Evolutionary conservation across 1,140 invertebrate species (phyloP), one percentile per base, ranked within the genome.

Genomic region (Caenorhabditis brenneri): DNA sequence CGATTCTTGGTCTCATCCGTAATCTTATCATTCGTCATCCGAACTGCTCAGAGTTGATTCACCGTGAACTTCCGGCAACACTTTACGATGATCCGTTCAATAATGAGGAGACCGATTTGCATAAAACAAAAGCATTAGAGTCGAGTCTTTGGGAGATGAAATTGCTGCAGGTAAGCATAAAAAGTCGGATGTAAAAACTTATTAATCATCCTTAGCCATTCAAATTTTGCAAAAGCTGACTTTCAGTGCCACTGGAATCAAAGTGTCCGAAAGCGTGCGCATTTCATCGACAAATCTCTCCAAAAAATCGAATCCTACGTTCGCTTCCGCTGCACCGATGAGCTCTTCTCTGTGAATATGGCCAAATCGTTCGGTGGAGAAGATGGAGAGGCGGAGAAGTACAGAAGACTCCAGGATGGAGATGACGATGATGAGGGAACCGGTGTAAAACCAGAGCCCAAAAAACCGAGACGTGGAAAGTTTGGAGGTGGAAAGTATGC

Each of bases 121-220:
- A 92, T 0, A 93, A 94, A 85, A 94, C 94, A 27, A 93, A 93
- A 84, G 96, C 96, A 0, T 91, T 96, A 2, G 93, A 95, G 27
- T 96, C 95, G 88, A 96, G 94, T 48, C 92, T 98, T 29, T 98
- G 96, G 96, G 96, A 98, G 92, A 92, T 97, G 29, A 93, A 94
- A 79, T 90, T 91, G 86, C n/a, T 55, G 9, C 36, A 79, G 27
- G 36, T 27, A 7, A 12, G 0, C 12, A 5, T n/a, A 16, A n/a
- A 16, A 10, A 16, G 58, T 51, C 22, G 36, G 6, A 16, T 22
- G 24, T 55, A 80, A 16, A 31, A 79, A 46, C n/a, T n/a, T n/a
- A n/a, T n/a, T n/a, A n/a, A n/a, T n/a, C n/a, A n/a, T n/a, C n/a
- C n/a, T n/a, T n/a, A n/a, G n/a, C n/a, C n/a, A n/a, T n/a, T n/a